Percentiles rank a stretch among this genome's conserved stretches.
phyloP scores from a whole-genome alignment of 2,113 vertebrate genomes.

The Mobula birostris region DNA sequence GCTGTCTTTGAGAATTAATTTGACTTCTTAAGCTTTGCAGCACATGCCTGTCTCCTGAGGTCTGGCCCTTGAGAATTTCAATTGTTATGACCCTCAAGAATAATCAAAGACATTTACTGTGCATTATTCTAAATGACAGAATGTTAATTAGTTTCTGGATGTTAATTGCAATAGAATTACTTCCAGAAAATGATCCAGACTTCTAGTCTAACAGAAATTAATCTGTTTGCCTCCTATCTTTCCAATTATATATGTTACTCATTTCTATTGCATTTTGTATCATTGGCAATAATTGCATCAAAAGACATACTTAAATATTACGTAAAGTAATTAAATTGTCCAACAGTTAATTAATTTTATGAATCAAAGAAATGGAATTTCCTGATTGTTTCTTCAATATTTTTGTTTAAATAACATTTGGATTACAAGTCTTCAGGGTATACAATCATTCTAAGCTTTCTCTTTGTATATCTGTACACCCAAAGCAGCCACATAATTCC shows the following conservation, averaged over 20 bases:
- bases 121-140: conserved; percentile 16
- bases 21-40: conserved; percentile 16
- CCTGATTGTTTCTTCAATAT: background rate
- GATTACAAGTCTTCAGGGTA: background rate
- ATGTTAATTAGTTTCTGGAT: conserved; percentile 14
- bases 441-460: background rate
- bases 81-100: background rate
- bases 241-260: background rate
- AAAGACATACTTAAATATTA: conserved; percentile 1
- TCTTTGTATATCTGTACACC: background rate
- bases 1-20: conserved; percentile 18
- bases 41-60: background rate
- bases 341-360: background rate
- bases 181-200: background rate
- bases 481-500: background rate
- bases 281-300: background rate
- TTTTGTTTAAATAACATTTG: background rate
- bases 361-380: background rate
- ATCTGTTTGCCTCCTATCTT: conserved; percentile 22
- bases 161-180: conserved; percentile 22
- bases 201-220: conserved; percentile 10
- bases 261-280: background rate
- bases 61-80: background rate
- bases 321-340: background rate
- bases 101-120: conserved; percentile 6